Base-by-base conservation (phyloP, 2,888 invertebrate genomes). In the Nebria salina region DNA sequence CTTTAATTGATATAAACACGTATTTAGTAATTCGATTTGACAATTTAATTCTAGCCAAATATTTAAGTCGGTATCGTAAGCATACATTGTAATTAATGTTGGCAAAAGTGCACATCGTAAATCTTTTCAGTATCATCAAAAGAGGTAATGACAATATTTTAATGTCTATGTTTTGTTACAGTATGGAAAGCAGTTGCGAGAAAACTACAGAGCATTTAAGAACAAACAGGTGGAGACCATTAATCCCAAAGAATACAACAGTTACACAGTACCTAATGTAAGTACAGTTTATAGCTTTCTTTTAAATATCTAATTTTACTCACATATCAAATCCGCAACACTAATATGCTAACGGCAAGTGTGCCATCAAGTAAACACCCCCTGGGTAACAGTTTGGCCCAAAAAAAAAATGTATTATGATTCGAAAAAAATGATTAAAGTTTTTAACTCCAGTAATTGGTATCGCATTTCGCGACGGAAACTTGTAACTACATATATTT, bases 161-260 rank as follows among this genome's bases (percentile, higher is more conserved):
- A 54, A 65, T 72, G 68, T 42, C 25, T 65, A 13, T 54, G 54
- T 75, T 87, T 86, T 87, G 85, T 91, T 91, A 77, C 89, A 92
- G 92, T 92, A 92, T 88, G 92, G 92, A 82, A 92, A 91, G 85
- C 92, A 91, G 86, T 89, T 92, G 84, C 89, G 91, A 82, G 92
- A 92, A 86, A 92, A 92, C 88, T 92, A 92, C 88, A 89, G 90
- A 85, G 91, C 91, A 81, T 91, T 91, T 87, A 91, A 90, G 86
- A 91, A 90, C 86, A 91, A 91, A 85, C 90, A 90, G 84, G 87
- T 88, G 81, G 89, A 89, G 83, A 86, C 88, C 82, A 87, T 89
- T 84, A 88, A 89, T 83, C 87, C 90, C 79, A 90, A 89, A 86
- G 90, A 90, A 83, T 90, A 90, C 84, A 89, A 89, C 87, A 89